A percentile compares a stretch with the other conserved stretches of the same genome.
phyloP scores from a whole-genome alignment of 1,140 invertebrate genomes.

The Ceratina calcarata region DNA sequence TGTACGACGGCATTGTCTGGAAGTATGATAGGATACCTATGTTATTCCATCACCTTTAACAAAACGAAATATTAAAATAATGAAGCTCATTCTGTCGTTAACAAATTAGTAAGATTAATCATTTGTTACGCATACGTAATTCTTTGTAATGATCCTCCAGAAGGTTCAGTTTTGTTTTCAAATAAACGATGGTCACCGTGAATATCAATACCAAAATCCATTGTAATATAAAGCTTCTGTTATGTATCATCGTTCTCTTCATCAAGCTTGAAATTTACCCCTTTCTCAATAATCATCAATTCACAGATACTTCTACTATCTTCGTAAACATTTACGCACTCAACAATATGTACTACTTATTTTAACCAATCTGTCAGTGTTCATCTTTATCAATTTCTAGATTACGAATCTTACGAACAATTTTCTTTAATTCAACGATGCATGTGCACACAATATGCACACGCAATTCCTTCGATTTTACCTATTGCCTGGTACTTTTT shows the following conservation, averaged over 20 bases:
- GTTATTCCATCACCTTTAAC: slow-evolving; percentile 45
- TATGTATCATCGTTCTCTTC: slow-evolving; percentile 67
- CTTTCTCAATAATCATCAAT: no score
- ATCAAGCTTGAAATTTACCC: no score
- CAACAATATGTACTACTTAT: no score
- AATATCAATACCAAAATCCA: slow-evolving; percentile 71
- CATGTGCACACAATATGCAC: no score
- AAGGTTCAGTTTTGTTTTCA: slow-evolving; percentile 68
- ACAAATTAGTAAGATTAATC: slow-evolving; percentile 36
- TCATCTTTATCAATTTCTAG: no score
- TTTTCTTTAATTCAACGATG: no score
- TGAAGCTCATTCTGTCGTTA: slow-evolving; percentile 18
- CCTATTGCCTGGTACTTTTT: no score
- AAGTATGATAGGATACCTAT: slow-evolving; percentile 45
- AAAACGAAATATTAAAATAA: slow-evolving; percentile 53
- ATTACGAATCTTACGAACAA: no score
- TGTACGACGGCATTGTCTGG: slow-evolving; percentile 67
- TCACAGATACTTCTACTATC: no score
- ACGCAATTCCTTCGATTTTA: no score
- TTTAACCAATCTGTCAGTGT: no score
- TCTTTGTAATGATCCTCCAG: slow-evolving; percentile 70
- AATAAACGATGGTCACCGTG: slow-evolving; percentile 68
- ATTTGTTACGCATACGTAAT: slow-evolving; percentile 66
- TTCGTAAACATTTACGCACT: no score
- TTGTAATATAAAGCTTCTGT: slow-evolving; percentile 72